Evolutionary conservation across 2,888 invertebrate genomes (phyloP), one percentile per base, ranked within the genome.

Genomic region (Drosophila seclusa): DNA sequence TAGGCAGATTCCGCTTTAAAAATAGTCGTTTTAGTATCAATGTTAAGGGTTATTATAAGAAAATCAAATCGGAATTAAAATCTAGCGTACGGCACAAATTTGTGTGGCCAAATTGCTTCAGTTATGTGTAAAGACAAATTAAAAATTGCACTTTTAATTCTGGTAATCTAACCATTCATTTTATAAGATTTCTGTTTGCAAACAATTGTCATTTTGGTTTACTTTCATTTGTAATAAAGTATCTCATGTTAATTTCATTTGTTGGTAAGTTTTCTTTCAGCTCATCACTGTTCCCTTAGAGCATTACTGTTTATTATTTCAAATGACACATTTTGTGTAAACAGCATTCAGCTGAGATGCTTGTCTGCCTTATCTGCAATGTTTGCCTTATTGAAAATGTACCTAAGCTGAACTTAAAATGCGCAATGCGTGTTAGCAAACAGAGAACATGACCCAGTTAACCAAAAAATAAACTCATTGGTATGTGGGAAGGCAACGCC

Each of bases 391-490:
- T 68, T 63, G 70, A 63, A 70, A 57, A 66, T 78, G 67, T 57
- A 59, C 68, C 69, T 68, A 73, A 83, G 73, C 69, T 86, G 67
- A 78, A 53, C 79, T 87, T 87, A 73, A 87, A 83, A 84, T 83
- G 61, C 82, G 78, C 54, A 73, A 45, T 72, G 82, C 82, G 84
- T 83, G 76, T 65, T 55, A 21, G 29, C 70, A 61, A 31, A 60
- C 69, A 61, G 57, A 40, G 49, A 61, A 57, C n/a, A 60, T 55
- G 34, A 71, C 63, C 50, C 72, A 77, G 73, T 67, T 66, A 66
- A 55, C 59, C 16, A 53, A 52, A 48, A 29, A 42, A 67, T n/a
- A 58, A 48, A 27, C 69, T 83, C 79, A 89, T 84, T 87, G 79
- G 79, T 83, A 89, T 87, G 87, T 81, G 73, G 45, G 62, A 63